Evolutionary conservation across 2,888 invertebrate genomes (phyloP).

Genomic region (Campoplex nolae): DNA sequence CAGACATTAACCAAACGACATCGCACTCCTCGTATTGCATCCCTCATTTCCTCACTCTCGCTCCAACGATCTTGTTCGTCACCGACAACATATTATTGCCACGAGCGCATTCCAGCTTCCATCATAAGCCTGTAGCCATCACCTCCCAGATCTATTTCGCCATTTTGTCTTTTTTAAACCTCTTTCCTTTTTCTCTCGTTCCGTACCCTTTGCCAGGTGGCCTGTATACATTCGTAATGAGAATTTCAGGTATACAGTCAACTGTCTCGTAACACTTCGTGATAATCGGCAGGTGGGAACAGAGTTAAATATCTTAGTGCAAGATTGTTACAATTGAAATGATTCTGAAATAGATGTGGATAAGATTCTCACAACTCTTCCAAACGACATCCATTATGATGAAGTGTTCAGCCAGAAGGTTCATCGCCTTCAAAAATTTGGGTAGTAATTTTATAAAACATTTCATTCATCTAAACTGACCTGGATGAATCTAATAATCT

Average conservation of each 20-base stretch:
- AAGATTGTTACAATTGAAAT: too few species aligned
- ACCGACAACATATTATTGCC: constrained; percentile 48
- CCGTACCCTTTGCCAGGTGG: background rate
- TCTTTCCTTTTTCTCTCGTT: background rate
- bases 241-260: constrained; percentile 6
- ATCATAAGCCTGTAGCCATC: background rate
- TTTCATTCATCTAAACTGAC: background rate
- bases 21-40: constrained; percentile 41
- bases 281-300: background rate
- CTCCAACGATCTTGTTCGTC: constrained; percentile 58
- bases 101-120: constrained; percentile 29
- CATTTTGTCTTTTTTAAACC: constrained; percentile 7
- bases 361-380: too few species aligned
- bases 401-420: too few species aligned
- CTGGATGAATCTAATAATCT: background rate
- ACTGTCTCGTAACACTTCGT: background rate
- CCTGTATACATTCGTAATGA: constrained; percentile 10
- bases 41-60: constrained; percentile 64
- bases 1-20: constrained; percentile 37
- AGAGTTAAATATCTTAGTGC: background rate
- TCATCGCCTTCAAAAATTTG: too few species aligned
- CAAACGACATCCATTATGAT: too few species aligned
- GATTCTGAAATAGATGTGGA: too few species aligned
- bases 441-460: too few species aligned
- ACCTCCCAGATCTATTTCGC: constrained; percentile 26